phyloP scores from a whole-genome alignment of 1,140 invertebrate genomes.

The Panagrolaimus sp. region DNA sequence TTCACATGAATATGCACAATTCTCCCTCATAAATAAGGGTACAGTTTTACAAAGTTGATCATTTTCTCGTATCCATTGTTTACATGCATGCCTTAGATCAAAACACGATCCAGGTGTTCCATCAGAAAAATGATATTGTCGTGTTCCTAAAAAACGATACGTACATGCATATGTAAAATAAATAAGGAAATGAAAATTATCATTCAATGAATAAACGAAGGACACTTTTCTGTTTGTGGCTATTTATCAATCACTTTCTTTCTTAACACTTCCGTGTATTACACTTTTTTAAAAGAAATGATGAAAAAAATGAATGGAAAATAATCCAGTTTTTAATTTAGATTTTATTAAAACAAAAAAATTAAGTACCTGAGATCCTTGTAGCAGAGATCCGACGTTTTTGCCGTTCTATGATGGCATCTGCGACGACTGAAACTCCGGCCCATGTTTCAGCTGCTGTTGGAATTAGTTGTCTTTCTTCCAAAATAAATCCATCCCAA shows the following conservation, averaged over 20 bases:
- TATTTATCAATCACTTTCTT: constrained; percentile 9
- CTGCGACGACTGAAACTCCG: constrained; percentile 56
- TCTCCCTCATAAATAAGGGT: constrained; percentile 55
- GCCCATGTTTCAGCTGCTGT: constrained; percentile 58
- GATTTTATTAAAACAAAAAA: not conserved
- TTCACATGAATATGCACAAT: constrained; percentile 50
- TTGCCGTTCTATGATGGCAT: constrained; percentile 50
- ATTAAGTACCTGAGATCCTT: constrained; percentile 8
- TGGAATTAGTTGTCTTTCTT: constrained; percentile 54
- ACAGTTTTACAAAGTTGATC: constrained; percentile 53
- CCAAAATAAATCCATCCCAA: constrained; percentile 58
- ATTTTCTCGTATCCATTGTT: constrained; percentile 53
- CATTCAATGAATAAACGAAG: no score
- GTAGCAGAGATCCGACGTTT: constrained; percentile 12
- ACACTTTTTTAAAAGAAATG: not conserved
- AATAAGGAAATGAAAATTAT: no score
- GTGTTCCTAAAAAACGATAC: constrained; percentile 22
- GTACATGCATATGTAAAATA: no score
- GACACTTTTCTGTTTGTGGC: not conserved
- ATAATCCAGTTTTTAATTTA: not conserved
- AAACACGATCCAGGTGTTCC: constrained; percentile 50
- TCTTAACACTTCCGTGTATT: not conserved
- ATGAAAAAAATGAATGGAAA: constrained; percentile 20
- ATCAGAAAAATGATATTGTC: constrained; percentile 46
- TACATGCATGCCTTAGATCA: constrained; percentile 54